Evolutionary conservation across 1,140 invertebrate genomes (phyloP).

Genomic region (Pseudomyrmex sp.): DNA sequence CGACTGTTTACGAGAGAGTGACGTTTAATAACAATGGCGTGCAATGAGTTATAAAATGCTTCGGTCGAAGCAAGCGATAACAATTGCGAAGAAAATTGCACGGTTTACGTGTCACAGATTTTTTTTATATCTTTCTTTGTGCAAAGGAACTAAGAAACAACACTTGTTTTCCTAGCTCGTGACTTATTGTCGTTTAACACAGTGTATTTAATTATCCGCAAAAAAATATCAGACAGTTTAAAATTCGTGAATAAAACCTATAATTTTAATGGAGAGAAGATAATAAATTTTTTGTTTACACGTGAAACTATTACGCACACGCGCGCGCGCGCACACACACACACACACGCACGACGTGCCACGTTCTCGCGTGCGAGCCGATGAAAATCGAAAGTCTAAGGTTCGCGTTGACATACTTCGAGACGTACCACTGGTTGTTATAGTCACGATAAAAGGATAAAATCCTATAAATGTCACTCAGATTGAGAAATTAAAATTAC

Average conservation of each 20-base stretch:
- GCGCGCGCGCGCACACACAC: no score
- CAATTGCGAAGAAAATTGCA: slow-evolving; percentile 12
- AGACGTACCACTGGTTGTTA: neutral
- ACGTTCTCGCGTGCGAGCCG: slow-evolving; percentile 20
- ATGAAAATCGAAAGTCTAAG: slow-evolving; percentile 24
- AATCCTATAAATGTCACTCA: neutral
- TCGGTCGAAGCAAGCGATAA: neutral
- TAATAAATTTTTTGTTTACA: slow-evolving; percentile 4
- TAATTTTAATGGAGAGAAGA: neutral
- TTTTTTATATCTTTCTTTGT: neutral
- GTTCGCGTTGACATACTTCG: slow-evolving; percentile 10
- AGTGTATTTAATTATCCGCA: slow-evolving; percentile 1
- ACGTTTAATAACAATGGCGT: neutral
- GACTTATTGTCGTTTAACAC: no score
- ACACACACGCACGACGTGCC: neutral
- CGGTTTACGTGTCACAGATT: neutral
- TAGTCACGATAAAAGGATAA: neutral
- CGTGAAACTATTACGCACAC: neutral
- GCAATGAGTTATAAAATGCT: slow-evolving; percentile 4
- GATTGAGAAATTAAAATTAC: neutral
- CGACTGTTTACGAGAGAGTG: neutral
- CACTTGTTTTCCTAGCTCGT: no score
- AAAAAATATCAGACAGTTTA: neutral
- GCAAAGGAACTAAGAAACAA: no score
- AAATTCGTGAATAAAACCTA: neutral